Base-by-base conservation (phyloP, 2,888 invertebrate genomes). In the Mimumesa dahlbomi region DNA sequence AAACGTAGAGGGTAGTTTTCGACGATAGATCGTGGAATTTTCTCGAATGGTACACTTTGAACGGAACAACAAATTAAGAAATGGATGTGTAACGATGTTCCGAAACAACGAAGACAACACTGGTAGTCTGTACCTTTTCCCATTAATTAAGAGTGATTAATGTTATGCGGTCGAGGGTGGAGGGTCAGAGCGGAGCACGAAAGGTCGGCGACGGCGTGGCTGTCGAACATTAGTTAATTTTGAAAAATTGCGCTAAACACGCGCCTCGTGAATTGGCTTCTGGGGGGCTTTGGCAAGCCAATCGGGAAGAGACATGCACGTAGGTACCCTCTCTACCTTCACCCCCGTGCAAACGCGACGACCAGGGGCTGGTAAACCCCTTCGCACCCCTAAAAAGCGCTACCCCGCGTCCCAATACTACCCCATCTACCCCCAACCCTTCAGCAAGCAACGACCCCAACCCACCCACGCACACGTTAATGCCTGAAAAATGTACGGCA, bases 401-500 rank as follows among this genome's bases (percentile, higher is more conserved):
- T 77, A 77, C 77, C 83, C 77, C 76, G 72, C 76, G 73, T 48
- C 77, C 79, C 48, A 63, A 49, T 61, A 38, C 61, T 52, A 49
- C 68, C 59, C 40, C 52, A 40, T 34, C 45, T 50, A 45, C 42
- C 65, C 65, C 66, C 56, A 56, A 46, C 70, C 76, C 75, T 75
- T 76, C 73, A 68, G 59, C 64, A 70, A 48, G 75, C 72, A 77
- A 67, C 75, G 68, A 73, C 81, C 70, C 77, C 81, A 73, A 76
- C 79, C 81, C 74, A 80, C 82, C 76, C 77, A 69, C 84, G 85
- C 79, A 50, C 79, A 79, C 83, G 87, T 87, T 87, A 87, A 87
- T 87, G 87, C 87, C 86, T 88, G 88, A 89, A 89, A 89, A 89
- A 89, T 89, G 89, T 88, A 87, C 87, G 85, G 89, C 89, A 87